A percentile compares a stretch with the other conserved stretches of the same genome.
Conservation (phyloP, 2,888 invertebrate genomes). For the Buathra laborator region DNA sequence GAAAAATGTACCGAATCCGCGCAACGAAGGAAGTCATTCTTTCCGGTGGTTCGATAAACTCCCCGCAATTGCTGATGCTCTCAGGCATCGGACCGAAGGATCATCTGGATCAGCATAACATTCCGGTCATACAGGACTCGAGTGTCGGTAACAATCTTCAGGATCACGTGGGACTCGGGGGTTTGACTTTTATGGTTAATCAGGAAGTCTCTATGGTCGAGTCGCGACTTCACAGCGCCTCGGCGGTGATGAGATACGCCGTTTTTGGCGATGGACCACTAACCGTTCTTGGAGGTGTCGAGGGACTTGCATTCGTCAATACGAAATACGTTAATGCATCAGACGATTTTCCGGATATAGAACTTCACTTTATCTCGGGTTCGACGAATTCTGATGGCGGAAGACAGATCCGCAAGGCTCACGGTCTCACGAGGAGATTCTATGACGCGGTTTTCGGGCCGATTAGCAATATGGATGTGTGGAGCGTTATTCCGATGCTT, state of each 20-base stretch:
- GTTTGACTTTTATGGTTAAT: constrained; percentile 93
- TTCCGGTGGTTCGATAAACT: constrained; percentile 96
- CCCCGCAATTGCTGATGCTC: constrained; percentile 97
- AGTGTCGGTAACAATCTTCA: constrained; percentile 95
- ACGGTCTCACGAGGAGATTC: constrained; percentile 91
- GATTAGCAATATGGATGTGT: constrained; percentile 92
- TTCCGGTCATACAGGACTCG: constrained; percentile 93
- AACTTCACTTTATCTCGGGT: constrained; percentile 95
- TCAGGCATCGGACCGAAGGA: constrained; percentile 94
- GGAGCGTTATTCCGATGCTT: constrained; percentile 94
- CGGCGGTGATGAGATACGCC: constrained; percentile 93
- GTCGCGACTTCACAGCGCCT: constrained; percentile 91
- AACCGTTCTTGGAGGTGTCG: constrained; percentile 95
- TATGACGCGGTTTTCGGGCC: constrained; percentile 91
- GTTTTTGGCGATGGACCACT: constrained; percentile 93
- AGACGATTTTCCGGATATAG: constrained; percentile 95
- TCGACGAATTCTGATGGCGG: constrained; percentile 95
- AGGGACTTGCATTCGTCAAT: constrained; percentile 95
- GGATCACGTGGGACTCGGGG: constrained; percentile 95
- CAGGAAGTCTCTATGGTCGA: constrained; percentile 93
- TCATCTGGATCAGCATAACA: constrained; percentile 90
- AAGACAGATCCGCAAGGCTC: constrained; percentile 92
- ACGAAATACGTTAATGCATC: constrained; percentile 93
- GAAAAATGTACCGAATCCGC: constrained; percentile 90
- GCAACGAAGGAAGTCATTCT: constrained; percentile 95